phyloP scores from a whole-genome alignment of 2,888 invertebrate genomes.

The Epirrhoe alternata region DNA sequence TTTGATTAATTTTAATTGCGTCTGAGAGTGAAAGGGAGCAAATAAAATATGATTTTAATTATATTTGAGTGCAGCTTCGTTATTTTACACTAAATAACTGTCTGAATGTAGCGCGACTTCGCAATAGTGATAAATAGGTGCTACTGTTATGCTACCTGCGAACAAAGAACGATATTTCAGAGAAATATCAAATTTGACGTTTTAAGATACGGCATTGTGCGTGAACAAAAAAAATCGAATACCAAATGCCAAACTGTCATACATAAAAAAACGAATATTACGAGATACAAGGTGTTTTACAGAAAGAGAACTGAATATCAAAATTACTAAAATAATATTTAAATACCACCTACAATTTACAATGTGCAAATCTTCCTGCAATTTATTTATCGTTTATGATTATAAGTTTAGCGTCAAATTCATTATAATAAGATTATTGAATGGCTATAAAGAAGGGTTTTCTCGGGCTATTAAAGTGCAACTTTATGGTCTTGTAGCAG shows the following conservation, averaged over 20 bases:
- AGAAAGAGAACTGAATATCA: too few relatives aligned
- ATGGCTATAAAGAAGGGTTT: constrained; percentile 48
- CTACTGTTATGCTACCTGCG: background rate
- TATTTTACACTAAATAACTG: constrained; percentile 39
- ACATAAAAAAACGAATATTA: too few relatives aligned
- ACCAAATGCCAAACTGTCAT: too few relatives aligned
- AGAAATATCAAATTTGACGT: constrained; percentile 4
- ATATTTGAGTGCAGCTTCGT: constrained; percentile 40
- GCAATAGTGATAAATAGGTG: constrained; percentile 14
- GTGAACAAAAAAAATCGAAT: too few relatives aligned
- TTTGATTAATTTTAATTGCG: constrained; percentile 65
- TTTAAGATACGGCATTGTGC: constrained; percentile 4
- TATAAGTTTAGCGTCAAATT: constrained; percentile 45
- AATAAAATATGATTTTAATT: constrained; percentile 57
- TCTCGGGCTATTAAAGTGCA: constrained; percentile 44
- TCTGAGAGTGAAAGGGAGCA: constrained; percentile 60
- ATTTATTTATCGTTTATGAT: constrained; percentile 36
- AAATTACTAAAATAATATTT: background rate
- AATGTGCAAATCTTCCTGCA: constrained; percentile 25
- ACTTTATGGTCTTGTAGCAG: constrained; percentile 36
- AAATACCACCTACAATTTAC: background rate
- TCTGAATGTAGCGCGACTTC: constrained; percentile 29
- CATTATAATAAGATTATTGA: constrained; percentile 47
- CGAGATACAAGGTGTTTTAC: too few relatives aligned
- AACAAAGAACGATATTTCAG: constrained; percentile 1